Evolutionary conservation across 1,140 invertebrate genomes (phyloP).

Genomic region (Aphelenchoides avenae): DNA sequence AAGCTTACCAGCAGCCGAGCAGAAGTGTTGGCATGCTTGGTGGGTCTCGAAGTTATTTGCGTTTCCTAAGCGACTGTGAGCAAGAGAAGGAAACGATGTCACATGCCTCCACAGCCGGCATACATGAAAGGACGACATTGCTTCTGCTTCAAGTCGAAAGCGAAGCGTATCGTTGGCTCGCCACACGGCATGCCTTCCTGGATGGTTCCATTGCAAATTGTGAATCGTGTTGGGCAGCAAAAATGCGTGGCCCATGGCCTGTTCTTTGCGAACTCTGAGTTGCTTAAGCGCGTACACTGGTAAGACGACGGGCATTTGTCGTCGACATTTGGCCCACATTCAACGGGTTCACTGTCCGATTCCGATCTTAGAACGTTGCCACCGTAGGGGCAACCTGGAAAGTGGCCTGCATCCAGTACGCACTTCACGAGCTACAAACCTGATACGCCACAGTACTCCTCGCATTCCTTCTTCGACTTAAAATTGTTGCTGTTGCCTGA

Average conservation of each 20-base stretch:
- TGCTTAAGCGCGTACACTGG: no score
- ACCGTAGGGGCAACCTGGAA: constrained; percentile 15
- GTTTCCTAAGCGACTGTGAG: no score
- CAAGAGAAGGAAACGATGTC: no score
- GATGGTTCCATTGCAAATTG: constrained; percentile 8
- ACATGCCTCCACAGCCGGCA: no score
- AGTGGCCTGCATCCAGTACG: no score
- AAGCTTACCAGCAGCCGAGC: constrained; percentile 18
- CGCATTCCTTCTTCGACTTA: constrained; percentile 17
- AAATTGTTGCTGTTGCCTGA: constrained; percentile 36
- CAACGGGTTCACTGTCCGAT: neutral
- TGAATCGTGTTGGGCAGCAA: no score
- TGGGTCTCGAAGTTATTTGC: constrained; percentile 15
- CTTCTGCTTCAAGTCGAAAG: constrained; percentile 12
- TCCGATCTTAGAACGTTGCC: constrained; percentile 11
- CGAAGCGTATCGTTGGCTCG: constrained; percentile 25
- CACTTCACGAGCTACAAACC: no score
- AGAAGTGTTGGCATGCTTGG: constrained; percentile 24
- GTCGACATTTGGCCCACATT: constrained; percentile 4
- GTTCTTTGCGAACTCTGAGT: no score
- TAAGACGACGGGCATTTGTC: constrained; percentile 21
- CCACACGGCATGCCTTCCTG: constrained; percentile 12
- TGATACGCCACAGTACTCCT: constrained; percentile 30
- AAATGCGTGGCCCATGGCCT: no score
- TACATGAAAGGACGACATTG: constrained; percentile 22